A percentile compares a stretch with the other conserved stretches of the same genome.
Conservation (phyloP, 2,888 invertebrate genomes). For the Lobophora halterata region DNA sequence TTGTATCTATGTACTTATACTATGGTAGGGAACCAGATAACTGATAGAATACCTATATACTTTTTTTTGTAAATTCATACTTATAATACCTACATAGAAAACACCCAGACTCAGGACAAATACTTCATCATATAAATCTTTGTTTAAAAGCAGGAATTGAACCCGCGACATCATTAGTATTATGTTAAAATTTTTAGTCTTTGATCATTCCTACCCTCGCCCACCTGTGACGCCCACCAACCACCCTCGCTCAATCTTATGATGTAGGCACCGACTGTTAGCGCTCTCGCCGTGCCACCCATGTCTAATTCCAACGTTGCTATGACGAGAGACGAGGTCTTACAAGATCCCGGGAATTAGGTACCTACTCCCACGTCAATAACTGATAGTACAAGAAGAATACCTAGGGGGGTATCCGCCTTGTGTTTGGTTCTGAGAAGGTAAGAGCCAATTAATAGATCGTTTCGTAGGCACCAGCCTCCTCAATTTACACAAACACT, state of each 20-base stretch:
- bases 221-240: conserved; percentile 19
- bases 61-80: too few species aligned
- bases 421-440: not conserved
- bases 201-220: conserved; percentile 30
- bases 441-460: conserved; percentile 7
- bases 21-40: too few species aligned
- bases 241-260: conserved; percentile 13
- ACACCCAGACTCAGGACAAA: too few species aligned
- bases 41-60: too few species aligned
- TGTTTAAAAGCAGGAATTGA: too few species aligned
- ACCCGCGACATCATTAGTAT: conserved; percentile 23
- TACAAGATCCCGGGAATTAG: conserved; percentile 12
- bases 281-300: conserved; percentile 41
- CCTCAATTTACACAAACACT: not conserved
- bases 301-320: conserved; percentile 52
- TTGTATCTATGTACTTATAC: too few species aligned
- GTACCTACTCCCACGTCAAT: conserved; percentile 5
- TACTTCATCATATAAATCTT: too few species aligned
- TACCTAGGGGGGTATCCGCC: too few species aligned
- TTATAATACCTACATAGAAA: too few species aligned
- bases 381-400: too few species aligned
- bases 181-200: conserved; percentile 29
- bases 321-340: conserved; percentile 51
- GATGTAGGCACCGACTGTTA: conserved; percentile 33
- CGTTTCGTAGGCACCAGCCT: not conserved